These are phyloP conservation scores for Octonoba sinensis DNA, from an alignment of 2,888 invertebrate genomes.

Conservation along the genomic window DNA sequence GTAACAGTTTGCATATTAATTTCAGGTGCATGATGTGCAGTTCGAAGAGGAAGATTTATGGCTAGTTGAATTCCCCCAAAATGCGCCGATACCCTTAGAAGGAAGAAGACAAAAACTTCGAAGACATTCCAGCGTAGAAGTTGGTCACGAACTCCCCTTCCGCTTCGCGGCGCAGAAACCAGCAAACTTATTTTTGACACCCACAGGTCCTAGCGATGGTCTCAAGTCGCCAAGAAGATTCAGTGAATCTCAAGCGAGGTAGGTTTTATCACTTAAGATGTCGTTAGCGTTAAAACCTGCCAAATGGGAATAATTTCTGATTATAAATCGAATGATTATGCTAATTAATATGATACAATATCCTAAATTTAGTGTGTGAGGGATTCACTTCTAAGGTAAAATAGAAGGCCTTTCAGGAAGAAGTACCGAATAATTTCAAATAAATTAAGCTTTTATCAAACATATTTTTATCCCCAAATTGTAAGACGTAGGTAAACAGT, in stretches of 20 bases:
- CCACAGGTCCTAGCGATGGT: conserved; percentile 2
- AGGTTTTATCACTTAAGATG: background rate
- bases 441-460: no score
- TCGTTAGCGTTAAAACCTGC: no score
- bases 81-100: background rate
- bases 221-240: conserved; percentile 37
- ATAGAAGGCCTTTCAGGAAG: no score
- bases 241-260: conserved; percentile 55
- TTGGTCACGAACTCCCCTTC: conserved; percentile 43
- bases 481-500: no score
- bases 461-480: no score
- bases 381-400: no score
- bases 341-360: no score
- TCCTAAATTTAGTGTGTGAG: no score
- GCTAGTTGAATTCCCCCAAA: conserved; percentile 54
- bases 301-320: no score
- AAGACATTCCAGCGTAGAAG: conserved; percentile 53
- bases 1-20: background rate
- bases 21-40: conserved; percentile 37
- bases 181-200: conserved; percentile 6
- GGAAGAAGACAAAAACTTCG: conserved; percentile 17
- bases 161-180: conserved; percentile 20
- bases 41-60: conserved; percentile 59
- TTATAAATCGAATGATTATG: no score
- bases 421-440: no score